Conservation (phyloP, 2,113 vertebrate species). For the Lucifuga dentata region DNA sequence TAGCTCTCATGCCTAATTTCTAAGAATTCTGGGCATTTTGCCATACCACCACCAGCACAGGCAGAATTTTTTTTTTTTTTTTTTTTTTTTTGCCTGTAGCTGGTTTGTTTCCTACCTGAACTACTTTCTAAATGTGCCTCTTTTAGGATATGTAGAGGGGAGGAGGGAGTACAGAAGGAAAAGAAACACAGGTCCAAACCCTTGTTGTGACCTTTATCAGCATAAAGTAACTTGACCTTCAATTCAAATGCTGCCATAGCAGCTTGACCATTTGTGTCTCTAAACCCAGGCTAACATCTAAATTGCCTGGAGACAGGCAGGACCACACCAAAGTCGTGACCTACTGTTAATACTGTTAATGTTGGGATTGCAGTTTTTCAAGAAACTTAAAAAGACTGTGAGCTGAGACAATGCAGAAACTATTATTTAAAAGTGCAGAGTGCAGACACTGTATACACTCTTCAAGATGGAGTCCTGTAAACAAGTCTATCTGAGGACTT, state of each 20-base stretch:
- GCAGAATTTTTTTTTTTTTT: background rate
- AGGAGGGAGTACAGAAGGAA: conserved; percentile 1
- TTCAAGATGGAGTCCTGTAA: background rate
- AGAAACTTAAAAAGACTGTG: too few relatives aligned
- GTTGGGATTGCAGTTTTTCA: too few relatives aligned
- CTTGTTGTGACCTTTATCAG: conserved; percentile 28
- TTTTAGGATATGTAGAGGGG: background rate
- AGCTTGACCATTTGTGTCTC: conserved; percentile 33
- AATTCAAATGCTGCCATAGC: conserved; percentile 30
- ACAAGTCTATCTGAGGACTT: background rate
- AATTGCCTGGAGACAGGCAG: too few relatives aligned
- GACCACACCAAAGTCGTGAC: too few relatives aligned
- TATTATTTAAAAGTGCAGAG: background rate
- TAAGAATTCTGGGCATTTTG: conserved; percentile 6
- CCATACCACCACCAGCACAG: background rate
- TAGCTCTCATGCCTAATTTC: conserved; percentile 11
- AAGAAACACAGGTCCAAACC: conserved; percentile 11
- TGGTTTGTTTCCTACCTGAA: conserved; percentile 18
- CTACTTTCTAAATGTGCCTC: conserved; percentile 1
- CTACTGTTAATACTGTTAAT: too few relatives aligned
- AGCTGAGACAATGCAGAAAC: too few relatives aligned
- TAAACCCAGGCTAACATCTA: too few relatives aligned
- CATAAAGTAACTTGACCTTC: conserved; percentile 56
- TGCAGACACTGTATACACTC: too few relatives aligned
- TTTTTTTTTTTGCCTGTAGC: too few relatives aligned